Conservation (phyloP, 2,888 invertebrate genomes). For the Cerceris ruficornis region DNA sequence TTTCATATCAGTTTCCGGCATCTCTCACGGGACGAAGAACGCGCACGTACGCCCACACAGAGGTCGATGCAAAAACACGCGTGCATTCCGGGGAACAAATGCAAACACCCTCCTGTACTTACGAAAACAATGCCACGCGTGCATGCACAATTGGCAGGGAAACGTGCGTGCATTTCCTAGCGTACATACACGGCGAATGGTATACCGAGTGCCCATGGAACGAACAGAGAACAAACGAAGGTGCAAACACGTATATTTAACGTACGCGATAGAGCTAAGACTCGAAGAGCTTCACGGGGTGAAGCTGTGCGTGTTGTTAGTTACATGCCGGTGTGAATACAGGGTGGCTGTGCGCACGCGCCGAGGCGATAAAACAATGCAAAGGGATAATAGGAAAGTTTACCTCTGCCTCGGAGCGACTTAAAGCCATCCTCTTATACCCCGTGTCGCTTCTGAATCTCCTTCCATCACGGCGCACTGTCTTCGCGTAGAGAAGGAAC, state of each 20-base stretch:
- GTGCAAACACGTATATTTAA: background rate
- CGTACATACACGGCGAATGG: background rate
- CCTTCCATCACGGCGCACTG: conserved; percentile 14
- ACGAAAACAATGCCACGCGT: conserved; percentile 15
- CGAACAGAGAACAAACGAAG: conserved; percentile 1
- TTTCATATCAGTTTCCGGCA: conserved; percentile 53
- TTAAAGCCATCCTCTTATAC: conserved; percentile 17
- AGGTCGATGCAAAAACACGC: conserved; percentile 1
- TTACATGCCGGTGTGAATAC: too few relatives aligned
- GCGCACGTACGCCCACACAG: conserved; percentile 13
- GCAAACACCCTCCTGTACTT: background rate
- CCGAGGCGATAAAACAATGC: conserved; percentile 50
- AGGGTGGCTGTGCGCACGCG: background rate
- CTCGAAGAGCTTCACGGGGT: too few relatives aligned
- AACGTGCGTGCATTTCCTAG: conserved; percentile 8
- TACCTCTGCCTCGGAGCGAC: conserved; percentile 43
- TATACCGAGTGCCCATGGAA: too few relatives aligned
- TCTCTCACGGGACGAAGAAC: conserved; percentile 21
- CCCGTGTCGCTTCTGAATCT: conserved; percentile 17
- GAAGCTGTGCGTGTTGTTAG: too few relatives aligned
- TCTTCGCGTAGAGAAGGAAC: conserved; percentile 2
- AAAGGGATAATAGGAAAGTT: conserved; percentile 51
- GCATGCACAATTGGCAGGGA: conserved; percentile 13
- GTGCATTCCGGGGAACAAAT: background rate
- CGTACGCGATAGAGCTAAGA: too few relatives aligned